Conservation (phyloP, 2,888 invertebrate genomes). For the Siphonodentalium dalli region DNA sequence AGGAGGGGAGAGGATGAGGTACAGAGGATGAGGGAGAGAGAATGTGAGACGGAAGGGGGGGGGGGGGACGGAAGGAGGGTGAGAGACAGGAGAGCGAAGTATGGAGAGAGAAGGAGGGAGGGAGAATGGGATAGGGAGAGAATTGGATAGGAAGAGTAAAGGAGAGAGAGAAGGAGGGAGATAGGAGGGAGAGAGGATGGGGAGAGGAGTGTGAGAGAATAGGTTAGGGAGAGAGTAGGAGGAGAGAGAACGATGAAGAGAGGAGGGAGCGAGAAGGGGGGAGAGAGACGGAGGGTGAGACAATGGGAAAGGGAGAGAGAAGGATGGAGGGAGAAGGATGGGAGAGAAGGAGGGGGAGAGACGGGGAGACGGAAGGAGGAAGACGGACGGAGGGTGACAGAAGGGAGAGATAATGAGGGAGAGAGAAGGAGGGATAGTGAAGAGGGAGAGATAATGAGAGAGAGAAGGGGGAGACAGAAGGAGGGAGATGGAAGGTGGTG, state of each 20-base stretch:
- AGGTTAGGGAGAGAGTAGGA: slow-evolving; percentile 9
- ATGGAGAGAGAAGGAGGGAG: too few species aligned
- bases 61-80: slow-evolving; percentile 9
- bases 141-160: slow-evolving; percentile 11
- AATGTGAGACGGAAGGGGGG: slow-evolving; percentile 9
- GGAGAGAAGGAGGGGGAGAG: too few species aligned
- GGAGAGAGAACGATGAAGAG: slow-evolving; percentile 11
- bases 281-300: background rate
- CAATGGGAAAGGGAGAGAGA: slow-evolving; percentile 15
- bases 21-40: slow-evolving; percentile 1
- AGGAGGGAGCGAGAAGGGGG: slow-evolving; percentile 19
- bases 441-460: too few species aligned
- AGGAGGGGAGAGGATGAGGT: slow-evolving; percentile 24
- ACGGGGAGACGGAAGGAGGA: too few species aligned
- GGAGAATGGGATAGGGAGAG: slow-evolving; percentile 18
- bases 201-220: slow-evolving; percentile 4
- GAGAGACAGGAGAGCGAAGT: slow-evolving; percentile 14
- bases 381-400: too few species aligned
- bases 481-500: too few species aligned
- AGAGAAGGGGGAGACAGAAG: too few species aligned
- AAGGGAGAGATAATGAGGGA: too few species aligned
- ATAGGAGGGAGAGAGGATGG: background rate
- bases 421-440: too few species aligned
- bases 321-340: slow-evolving; percentile 8
- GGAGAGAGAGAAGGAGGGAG: slow-evolving; percentile 8